phyloP scores from a whole-genome alignment of 2,888 invertebrate genomes.

The Drosophila flavopinicola region DNA sequence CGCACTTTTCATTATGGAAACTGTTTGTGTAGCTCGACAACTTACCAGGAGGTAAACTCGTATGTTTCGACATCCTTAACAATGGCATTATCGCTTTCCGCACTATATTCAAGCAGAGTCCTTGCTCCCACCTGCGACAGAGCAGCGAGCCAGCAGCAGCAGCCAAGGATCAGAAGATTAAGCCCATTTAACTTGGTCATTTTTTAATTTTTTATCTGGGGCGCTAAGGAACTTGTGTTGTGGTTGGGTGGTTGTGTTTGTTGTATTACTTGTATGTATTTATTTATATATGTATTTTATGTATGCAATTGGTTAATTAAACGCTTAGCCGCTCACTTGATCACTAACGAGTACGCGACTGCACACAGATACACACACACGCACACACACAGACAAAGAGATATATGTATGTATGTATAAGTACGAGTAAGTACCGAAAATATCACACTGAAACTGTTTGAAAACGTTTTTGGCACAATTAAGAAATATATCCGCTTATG shows the following conservation, averaged over 20 bases:
- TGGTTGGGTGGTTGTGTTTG: too few relatives aligned
- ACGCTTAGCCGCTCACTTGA: conserved; percentile 23
- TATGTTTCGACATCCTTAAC: conserved; percentile 33
- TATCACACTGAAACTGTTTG: conserved; percentile 23
- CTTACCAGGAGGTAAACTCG: conserved; percentile 77
- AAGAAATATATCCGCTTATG: not conserved
- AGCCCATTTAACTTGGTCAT: conserved; percentile 34
- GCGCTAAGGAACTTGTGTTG: conserved; percentile 32
- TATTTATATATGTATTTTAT: not conserved
- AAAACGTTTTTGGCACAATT: conserved; percentile 10
- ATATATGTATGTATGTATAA: conserved; percentile 15
- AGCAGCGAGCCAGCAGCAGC: conserved; percentile 44
- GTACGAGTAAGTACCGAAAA: conserved; percentile 27
- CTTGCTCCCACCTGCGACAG: conserved; percentile 39
- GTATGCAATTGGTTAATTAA: conserved; percentile 15
- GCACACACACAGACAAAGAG: not conserved
- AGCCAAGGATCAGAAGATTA: conserved; percentile 35
- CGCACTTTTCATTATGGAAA: too few relatives aligned
- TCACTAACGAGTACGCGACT: conserved; percentile 12
- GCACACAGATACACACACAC: too few relatives aligned
- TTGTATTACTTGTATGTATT: not conserved
- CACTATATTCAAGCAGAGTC: conserved; percentile 27
- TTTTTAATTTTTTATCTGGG: not conserved
- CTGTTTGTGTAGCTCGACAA: conserved; percentile 10
- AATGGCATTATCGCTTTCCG: conserved; percentile 45